Evolutionary conservation across 1,140 invertebrate genomes (phyloP).

Genomic region (Bombus confusus): DNA sequence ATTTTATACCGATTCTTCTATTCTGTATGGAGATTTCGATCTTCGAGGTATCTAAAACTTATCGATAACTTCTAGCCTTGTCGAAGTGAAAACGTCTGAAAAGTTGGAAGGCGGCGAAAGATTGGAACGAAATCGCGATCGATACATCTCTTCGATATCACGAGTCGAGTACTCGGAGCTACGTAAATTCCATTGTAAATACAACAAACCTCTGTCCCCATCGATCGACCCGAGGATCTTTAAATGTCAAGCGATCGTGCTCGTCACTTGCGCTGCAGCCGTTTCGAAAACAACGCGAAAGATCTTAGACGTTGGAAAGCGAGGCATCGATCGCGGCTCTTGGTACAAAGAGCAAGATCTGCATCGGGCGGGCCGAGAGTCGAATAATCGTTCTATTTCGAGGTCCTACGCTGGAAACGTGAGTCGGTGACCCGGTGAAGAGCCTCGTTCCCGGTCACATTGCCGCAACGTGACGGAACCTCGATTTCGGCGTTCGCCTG

Average conservation of each 20-base stretch:
- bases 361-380: neutral
- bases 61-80: too few relatives aligned
- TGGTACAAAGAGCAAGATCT: neutral
- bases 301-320: neutral
- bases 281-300: neutral
- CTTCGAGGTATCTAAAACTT: too few relatives aligned
- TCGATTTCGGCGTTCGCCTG: conserved; percentile 29
- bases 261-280: neutral
- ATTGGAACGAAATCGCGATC: too few relatives aligned
- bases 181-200: neutral
- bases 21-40: too few relatives aligned
- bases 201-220: too few relatives aligned
- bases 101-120: too few relatives aligned
- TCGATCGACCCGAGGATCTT: neutral
- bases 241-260: neutral
- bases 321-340: neutral
- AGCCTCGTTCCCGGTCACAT: conserved; percentile 57
- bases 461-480: conserved; percentile 57
- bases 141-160: neutral
- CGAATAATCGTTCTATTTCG: conserved; percentile 61
- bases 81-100: too few relatives aligned
- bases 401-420: conserved; percentile 48
- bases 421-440: conserved; percentile 56
- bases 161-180: neutral
- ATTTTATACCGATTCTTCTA: too few relatives aligned